A percentile compares a stretch with the other conserved stretches of the same genome.
Conservation (phyloP, 1,140 invertebrate species). For the Heliconius hewitsoni region DNA sequence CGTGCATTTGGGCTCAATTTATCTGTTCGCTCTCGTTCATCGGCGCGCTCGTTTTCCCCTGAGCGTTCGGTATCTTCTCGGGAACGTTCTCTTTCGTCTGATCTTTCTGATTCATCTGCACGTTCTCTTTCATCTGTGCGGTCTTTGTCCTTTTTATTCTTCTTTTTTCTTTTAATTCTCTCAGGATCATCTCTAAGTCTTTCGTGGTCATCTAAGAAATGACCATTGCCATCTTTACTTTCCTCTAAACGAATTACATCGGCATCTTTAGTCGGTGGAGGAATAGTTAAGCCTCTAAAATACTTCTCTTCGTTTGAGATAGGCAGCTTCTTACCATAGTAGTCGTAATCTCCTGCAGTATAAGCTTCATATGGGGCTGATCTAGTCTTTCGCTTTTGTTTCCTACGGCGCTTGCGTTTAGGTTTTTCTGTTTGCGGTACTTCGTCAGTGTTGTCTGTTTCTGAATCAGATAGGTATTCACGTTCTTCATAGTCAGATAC, state of each 20-base stretch:
- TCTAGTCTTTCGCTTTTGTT: conserved; percentile 53
- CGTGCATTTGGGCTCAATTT: conserved; percentile 62
- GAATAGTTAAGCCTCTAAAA: conserved; percentile 52
- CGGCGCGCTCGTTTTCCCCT: conserved; percentile 50
- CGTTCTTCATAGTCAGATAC: conserved; percentile 35
- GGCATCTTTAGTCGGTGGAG: conserved; percentile 54
- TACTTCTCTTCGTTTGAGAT: conserved; percentile 63
- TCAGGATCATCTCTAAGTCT: conserved; percentile 48
- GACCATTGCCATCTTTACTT: conserved; percentile 39
- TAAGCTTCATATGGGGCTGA: conserved; percentile 46
- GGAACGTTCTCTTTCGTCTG: conserved; percentile 38
- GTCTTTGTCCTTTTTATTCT: conserved; percentile 19
- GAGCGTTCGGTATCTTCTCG: conserved; percentile 48
- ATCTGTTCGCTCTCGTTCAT: conserved; percentile 59
- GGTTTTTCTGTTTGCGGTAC: conserved; percentile 51
- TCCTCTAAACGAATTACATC: conserved; percentile 58
- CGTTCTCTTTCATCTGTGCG: conserved; percentile 20
- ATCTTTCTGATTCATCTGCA: conserved; percentile 37
- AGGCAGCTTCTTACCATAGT: conserved; percentile 61
- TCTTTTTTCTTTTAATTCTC: conserved; percentile 32
- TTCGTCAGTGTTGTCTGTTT: conserved; percentile 53
- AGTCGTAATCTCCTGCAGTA: conserved; percentile 65
- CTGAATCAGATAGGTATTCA: conserved; percentile 48
- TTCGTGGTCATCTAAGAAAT: conserved; percentile 67
- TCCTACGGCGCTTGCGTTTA: conserved; percentile 59